phyloP scores from a whole-genome alignment of 2,797 vertebrate genomes.

The Gambelia wislizenii region DNA sequence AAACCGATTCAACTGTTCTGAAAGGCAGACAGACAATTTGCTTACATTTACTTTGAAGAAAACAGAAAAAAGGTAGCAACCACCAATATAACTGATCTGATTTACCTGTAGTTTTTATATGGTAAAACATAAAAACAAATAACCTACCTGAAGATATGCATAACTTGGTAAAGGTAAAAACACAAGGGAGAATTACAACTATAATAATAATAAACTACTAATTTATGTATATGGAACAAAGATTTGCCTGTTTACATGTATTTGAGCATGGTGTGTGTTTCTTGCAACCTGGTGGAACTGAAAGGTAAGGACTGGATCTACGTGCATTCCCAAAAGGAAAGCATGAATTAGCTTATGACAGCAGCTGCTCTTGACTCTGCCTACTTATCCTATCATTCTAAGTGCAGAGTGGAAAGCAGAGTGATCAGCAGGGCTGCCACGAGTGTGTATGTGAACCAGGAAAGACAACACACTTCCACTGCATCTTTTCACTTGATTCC shows the following conservation, averaged over 20 bases:
- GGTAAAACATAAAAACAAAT: not conserved
- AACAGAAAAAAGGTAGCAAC: fast-evolving
- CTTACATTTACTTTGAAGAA: constrained; percentile 24
- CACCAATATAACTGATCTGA: not conserved
- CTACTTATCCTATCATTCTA: not conserved
- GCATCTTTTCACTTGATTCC: not conserved
- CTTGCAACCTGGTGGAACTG: not conserved
- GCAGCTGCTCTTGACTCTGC: not conserved
- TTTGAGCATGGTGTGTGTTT: too few relatives aligned
- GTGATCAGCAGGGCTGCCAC: not conserved
- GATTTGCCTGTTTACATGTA: too few relatives aligned
- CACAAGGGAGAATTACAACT: not conserved
- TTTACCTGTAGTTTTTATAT: not conserved
- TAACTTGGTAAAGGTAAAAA: not conserved
- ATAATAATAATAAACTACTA: not conserved
- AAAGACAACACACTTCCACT: not conserved
- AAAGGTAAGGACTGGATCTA: not conserved
- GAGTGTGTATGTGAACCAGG: not conserved
- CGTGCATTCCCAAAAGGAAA: not conserved
- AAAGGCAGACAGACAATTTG: constrained; percentile 60
- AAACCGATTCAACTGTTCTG: constrained; percentile 95
- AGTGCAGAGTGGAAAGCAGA: not conserved
- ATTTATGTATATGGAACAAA: not conserved
- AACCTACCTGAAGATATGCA: not conserved
- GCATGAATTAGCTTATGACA: not conserved